Evolutionary conservation across 2,797 vertebrate genomes (phyloP).

Genomic region (Anguilla megastoma): DNA sequence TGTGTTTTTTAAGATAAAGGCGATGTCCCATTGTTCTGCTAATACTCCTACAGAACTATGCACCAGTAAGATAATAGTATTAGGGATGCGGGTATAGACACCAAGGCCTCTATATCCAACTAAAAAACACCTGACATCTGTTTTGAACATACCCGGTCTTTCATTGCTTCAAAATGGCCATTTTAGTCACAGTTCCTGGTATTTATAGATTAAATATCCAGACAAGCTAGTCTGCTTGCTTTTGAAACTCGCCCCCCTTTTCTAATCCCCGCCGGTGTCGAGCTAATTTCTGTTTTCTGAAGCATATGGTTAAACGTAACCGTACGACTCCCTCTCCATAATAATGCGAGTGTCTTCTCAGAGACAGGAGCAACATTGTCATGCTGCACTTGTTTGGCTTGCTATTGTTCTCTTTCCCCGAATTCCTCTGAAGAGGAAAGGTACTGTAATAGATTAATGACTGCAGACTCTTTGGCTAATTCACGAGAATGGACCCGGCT

Average conservation of each 20-base stretch:
- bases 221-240: conserved; percentile 68
- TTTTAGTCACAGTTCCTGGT: conserved; percentile 63
- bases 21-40: conserved; percentile 52
- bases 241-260: conserved; percentile 62
- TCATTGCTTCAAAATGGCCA: conserved; percentile 64
- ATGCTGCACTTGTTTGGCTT: conserved; percentile 20
- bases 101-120: conserved; percentile 66
- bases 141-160: conserved; percentile 67
- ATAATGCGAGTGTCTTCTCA: conserved; percentile 42
- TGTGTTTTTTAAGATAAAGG: conserved; percentile 78
- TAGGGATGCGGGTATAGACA: conserved; percentile 66
- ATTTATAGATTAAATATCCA: conserved; percentile 71
- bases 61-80: conserved; percentile 62
- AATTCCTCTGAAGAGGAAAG: conserved; percentile 29
- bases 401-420: conserved; percentile 11
- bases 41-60: conserved; percentile 63
- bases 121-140: conserved; percentile 59
- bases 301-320: conserved; percentile 60
- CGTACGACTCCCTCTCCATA: conserved; percentile 49
- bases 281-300: conserved; percentile 63
- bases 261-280: conserved; percentile 60
- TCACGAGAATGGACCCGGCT: conserved; percentile 48
- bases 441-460: conserved; percentile 20
- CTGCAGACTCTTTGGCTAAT: conserved; percentile 57
- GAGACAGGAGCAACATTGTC: conserved; percentile 27